These are phyloP conservation scores for Drosophila eohydei DNA, from an alignment of 2,888 invertebrate genomes.

Conservation along the genomic window DNA sequence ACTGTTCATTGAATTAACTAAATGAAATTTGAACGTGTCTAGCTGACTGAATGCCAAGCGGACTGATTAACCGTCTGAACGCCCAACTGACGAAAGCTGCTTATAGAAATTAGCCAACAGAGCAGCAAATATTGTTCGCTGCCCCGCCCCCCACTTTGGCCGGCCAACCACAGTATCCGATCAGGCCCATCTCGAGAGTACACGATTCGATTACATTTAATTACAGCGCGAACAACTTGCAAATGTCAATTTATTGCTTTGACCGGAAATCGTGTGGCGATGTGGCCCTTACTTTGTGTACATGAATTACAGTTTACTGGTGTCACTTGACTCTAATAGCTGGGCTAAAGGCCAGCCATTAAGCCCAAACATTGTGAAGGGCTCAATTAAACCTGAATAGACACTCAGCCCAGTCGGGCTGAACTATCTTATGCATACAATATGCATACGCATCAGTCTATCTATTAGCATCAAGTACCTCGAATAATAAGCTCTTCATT, in stretches of 20 bases:
- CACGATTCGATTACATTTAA: conserved; percentile 60
- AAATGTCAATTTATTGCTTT: conserved; percentile 37
- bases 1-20: conserved; percentile 68
- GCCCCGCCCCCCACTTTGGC: background rate
- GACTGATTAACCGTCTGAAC: conserved; percentile 59
- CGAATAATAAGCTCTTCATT: background rate
- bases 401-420: background rate
- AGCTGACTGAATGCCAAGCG: conserved; percentile 42
- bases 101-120: conserved; percentile 39
- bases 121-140: background rate
- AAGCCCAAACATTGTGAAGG: conserved; percentile 12
- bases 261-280: conserved; percentile 27
- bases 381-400: background rate
- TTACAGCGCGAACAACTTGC: conserved; percentile 53
- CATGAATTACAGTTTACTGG: conserved; percentile 17
- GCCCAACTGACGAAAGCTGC: conserved; percentile 17
- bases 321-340: conserved; percentile 11
- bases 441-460: background rate
- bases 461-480: background rate
- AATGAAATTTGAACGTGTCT: conserved; percentile 77
- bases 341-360: conserved; percentile 23
- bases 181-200: conserved; percentile 1
- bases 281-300: background rate
- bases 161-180: background rate
- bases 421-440: background rate